These are phyloP conservation scores for Eulemur albifrons DNA, from an alignment of 2,797 vertebrate species.

Conservation along the genomic window DNA sequence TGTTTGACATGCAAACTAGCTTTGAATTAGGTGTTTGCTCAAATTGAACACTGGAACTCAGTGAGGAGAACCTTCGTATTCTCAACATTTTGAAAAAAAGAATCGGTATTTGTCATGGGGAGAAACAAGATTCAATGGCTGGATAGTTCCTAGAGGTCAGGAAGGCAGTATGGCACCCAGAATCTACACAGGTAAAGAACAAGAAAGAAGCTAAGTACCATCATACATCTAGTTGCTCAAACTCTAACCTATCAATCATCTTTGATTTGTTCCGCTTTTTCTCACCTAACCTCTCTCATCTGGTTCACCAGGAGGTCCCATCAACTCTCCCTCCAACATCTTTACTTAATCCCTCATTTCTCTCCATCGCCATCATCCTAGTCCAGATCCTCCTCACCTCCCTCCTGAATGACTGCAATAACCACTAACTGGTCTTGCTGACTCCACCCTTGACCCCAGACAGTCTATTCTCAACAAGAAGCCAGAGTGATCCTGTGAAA, in stretches of 20 bases:
- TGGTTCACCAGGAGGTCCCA: neutral
- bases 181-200: neutral
- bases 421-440: neutral
- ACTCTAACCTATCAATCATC: neutral
- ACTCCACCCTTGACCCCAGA: neutral
- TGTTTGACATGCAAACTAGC: neutral
- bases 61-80: neutral
- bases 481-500: neutral
- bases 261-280: neutral
- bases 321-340: neutral
- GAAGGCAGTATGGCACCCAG: neutral
- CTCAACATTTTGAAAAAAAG: neutral
- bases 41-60: neutral
- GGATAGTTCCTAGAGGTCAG: neutral
- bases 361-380: neutral
- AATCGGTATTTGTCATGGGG: neutral
- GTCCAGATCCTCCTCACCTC: neutral
- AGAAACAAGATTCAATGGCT: neutral
- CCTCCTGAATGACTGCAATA: neutral
- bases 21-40: conserved; percentile 12
- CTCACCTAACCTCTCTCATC: neutral
- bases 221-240: neutral
- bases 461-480: neutral
- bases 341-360: neutral
- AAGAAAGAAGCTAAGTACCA: neutral